Base-by-base conservation (phyloP, 2,113 vertebrate genomes). In the Anas platyrhynchos region DNA sequence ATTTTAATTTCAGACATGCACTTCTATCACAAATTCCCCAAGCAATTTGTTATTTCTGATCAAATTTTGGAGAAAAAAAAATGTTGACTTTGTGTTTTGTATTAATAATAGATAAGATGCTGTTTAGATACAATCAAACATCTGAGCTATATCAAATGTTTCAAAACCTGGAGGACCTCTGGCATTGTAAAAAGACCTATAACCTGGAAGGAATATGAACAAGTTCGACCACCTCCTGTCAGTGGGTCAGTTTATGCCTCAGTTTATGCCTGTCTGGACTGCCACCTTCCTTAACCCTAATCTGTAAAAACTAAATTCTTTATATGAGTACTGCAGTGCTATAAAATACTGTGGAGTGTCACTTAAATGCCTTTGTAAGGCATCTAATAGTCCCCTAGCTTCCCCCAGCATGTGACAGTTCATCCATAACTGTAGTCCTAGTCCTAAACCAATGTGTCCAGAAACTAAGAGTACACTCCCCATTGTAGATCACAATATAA, bases 41-140 rank as follows among this genome's bases (percentile, higher is more conserved):
- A 41, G 26, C 16, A 83, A 83, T 71, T 83, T 88, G 1, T 9
- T 74, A 41, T 78, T 89, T 81, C 55, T 71, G 36, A 81, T 74
- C 34, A 86, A 52, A 88, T 62, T 74, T 44, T 62, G 8, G 79
- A 90, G 77, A 69, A 16, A 46, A 75, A 75, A 80, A 73, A 80
- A 85, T 65, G 72, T 20, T 81, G 41, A 46, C 26, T 72, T 55
- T 43, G 7, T 62, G 8, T 7, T 54, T 13, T 80, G 14, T 44
- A 36, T 91, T 77, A 77, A 44, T 63, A 72, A 36, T 32, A 77
- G 11, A 16, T 86, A 61, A 1, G 3, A 65, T 54, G 8, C 13
- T 56, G 20, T 86, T 88, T 52, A 83, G 43, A 52, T 23, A 6
- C 17, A 48, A 34, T 41, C 6, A 87, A 83, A 43, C 7, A 66